Percentiles rank a stretch among this genome's conserved stretches.
Conservation (phyloP, 53 echinoderm and acorn worm genomes). For the Apostichopus leukothele region DNA sequence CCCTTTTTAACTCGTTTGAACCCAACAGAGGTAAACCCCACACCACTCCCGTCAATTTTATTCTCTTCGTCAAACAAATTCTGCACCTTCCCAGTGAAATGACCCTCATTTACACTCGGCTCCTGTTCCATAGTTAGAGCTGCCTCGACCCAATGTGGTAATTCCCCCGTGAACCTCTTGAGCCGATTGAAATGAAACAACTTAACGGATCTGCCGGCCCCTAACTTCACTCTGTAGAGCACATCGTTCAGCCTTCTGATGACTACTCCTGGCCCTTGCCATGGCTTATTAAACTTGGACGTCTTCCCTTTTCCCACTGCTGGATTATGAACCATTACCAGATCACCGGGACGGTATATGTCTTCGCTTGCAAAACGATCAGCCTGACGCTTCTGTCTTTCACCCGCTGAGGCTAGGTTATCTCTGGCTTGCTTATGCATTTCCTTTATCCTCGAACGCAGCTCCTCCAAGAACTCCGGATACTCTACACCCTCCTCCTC, state of each 20-base stretch:
- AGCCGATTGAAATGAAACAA: background rate
- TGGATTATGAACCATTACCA: conserved; percentile 10
- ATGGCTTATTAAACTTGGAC: conserved; percentile 10
- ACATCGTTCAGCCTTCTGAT: too few relatives aligned
- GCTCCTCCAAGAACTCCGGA: background rate
- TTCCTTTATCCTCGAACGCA: background rate
- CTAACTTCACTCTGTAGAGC: too few relatives aligned
- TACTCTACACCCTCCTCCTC: background rate
- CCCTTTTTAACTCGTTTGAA: background rate
- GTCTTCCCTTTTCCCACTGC: conserved; percentile 3
- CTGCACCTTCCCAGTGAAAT: background rate
- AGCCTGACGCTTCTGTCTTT: background rate
- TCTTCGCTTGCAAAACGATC: background rate
- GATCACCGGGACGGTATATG: background rate
- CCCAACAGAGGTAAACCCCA: background rate
- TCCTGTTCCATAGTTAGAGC: background rate
- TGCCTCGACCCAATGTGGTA: background rate
- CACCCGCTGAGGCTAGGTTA: background rate
- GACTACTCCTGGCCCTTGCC: background rate
- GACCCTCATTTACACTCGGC: background rate
- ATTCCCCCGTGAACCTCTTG: background rate
- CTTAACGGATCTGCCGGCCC: too few relatives aligned
- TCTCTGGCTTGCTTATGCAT: too few relatives aligned
- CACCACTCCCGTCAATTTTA: background rate
- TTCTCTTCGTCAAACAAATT: background rate